These are phyloP conservation scores for pig (Sus scrofa) DNA, from an alignment of 2,113 vertebrate genomes.

Conservation along the genomic window DNA sequence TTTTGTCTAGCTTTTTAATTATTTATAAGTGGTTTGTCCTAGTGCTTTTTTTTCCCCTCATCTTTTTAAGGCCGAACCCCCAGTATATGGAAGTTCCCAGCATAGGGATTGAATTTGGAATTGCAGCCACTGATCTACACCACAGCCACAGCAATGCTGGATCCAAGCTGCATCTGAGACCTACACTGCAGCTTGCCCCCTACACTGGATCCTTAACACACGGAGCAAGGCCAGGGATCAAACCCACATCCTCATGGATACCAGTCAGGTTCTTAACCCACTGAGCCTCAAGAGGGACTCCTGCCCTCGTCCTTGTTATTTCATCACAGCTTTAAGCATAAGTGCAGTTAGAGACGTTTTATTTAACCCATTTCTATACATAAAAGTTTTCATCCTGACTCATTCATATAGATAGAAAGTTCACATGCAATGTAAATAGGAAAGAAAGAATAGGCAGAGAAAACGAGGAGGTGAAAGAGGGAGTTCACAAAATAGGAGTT, in stretches of 20 bases:
- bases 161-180: too few relatives aligned
- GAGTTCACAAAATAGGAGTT: neutral
- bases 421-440: neutral
- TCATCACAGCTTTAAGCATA: neutral
- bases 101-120: too few relatives aligned
- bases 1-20: neutral
- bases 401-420: neutral
- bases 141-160: too few relatives aligned
- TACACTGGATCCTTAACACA: too few relatives aligned
- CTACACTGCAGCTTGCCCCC: too few relatives aligned
- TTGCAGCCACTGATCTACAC: too few relatives aligned
- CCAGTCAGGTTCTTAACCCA: too few relatives aligned
- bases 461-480: neutral
- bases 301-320: neutral
- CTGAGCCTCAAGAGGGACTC: too few relatives aligned
- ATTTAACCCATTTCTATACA: constrained; percentile 22
- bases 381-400: neutral
- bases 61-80: too few relatives aligned
- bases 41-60: neutral
- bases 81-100: too few relatives aligned
- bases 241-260: too few relatives aligned
- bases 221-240: too few relatives aligned
- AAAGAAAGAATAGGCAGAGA: constrained; percentile 1
- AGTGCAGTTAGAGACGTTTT: neutral
- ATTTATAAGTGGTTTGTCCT: neutral